Evolutionary conservation across 2,113 vertebrate species (phyloP).

Genomic region (Seriola dumerili): DNA sequence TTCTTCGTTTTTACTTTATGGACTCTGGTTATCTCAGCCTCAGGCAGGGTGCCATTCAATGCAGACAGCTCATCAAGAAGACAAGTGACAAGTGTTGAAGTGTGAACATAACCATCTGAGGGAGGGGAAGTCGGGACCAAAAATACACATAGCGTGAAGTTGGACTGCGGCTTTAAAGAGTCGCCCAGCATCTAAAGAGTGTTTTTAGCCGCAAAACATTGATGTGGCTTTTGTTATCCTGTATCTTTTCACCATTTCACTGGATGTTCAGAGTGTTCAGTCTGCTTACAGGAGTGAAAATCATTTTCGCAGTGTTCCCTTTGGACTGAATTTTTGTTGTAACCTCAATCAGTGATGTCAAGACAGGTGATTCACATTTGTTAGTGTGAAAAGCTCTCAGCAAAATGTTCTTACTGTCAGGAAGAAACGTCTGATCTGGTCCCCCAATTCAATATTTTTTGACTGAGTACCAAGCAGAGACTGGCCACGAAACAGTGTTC

Average conservation of each 20-base stretch:
- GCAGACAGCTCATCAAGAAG: slow-evolving; percentile 54
- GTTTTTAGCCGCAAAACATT: neutral
- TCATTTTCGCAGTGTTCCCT: neutral
- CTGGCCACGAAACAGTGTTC: neutral
- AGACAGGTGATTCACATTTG: slow-evolving; percentile 10
- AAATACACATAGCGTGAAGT: slow-evolving; percentile 8
- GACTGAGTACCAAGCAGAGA: neutral
- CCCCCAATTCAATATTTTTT: neutral
- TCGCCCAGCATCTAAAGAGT: neutral
- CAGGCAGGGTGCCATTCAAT: slow-evolving; percentile 37
- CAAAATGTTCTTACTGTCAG: neutral
- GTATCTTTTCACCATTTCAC: neutral
- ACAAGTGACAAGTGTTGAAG: slow-evolving; percentile 41
- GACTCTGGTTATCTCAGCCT: slow-evolving; percentile 43
- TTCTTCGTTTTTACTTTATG: slow-evolving; percentile 49
- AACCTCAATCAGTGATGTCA: neutral
- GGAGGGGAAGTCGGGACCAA: neutral
- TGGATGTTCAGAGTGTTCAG: too few species aligned
- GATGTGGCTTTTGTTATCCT: neutral
- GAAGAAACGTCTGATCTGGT: neutral
- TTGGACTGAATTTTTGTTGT: slow-evolving; percentile 1
- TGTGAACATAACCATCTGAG: slow-evolving; percentile 39
- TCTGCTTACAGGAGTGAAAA: neutral
- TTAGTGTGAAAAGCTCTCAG: slow-evolving; percentile 11
- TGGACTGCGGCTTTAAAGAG: slow-evolving; percentile 6